Conservation (phyloP, 2,113 vertebrate species). For the Natator depressus region DNA sequence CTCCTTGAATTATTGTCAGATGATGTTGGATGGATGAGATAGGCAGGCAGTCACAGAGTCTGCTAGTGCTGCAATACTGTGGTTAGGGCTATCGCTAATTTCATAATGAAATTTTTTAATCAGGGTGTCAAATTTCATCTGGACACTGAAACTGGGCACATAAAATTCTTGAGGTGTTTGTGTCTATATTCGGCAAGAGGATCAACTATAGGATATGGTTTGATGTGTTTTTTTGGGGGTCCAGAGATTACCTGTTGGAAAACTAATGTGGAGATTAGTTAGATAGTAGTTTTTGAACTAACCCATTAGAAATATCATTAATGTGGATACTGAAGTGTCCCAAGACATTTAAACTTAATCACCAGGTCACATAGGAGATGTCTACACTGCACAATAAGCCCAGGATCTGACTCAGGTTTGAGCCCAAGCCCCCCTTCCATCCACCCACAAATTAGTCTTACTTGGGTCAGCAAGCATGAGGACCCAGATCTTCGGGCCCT, state of each 20-base stretch:
- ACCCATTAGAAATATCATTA: not conserved
- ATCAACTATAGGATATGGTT: not conserved
- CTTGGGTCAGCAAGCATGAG: not conserved
- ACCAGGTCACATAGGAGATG: not conserved
- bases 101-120: not conserved
- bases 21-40: not conserved
- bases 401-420: not conserved
- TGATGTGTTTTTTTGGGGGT: not conserved
- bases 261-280: not conserved
- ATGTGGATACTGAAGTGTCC: not conserved
- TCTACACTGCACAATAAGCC: not conserved
- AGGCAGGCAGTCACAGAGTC: not conserved
- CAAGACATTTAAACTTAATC: not conserved
- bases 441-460: not conserved
- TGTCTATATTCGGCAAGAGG: not conserved
- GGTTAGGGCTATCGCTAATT: slow-evolving; percentile 45
- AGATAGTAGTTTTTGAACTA: not conserved
- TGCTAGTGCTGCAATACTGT: not conserved
- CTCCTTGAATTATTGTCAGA: slow-evolving; percentile 51
- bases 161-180: not conserved
- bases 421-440: not conserved
- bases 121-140: not conserved
- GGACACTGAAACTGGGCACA: not conserved
- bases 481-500: not conserved
- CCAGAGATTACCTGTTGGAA: not conserved